Evolutionary conservation across 2,113 vertebrate genomes (phyloP).

Genomic region (Bucco capensis): DNA sequence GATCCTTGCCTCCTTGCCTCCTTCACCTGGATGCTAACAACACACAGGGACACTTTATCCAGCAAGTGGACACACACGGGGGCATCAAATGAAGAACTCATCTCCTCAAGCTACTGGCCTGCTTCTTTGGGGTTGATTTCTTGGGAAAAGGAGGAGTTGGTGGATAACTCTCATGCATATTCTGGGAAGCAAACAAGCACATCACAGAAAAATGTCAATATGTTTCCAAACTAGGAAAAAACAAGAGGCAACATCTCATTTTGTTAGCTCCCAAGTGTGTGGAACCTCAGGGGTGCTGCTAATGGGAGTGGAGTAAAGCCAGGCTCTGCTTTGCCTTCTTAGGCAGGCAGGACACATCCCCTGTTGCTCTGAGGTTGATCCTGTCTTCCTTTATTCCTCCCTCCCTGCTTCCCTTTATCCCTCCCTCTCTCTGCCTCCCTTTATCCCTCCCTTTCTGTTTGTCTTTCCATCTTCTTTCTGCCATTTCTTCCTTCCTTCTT

Average conservation of each 20-base stretch:
- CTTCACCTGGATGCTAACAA: neutral
- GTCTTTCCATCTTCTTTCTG: neutral
- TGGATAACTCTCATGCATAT: neutral
- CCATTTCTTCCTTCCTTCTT: too few species aligned
- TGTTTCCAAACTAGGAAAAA: neutral
- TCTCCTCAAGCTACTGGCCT: neutral
- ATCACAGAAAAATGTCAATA: neutral
- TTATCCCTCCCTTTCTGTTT: too few species aligned
- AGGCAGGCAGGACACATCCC: neutral
- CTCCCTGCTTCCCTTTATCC: neutral
- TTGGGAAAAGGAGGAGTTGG: neutral
- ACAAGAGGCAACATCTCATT: neutral
- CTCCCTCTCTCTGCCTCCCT: too few species aligned
- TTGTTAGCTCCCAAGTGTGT: neutral
- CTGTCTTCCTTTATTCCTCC: neutral
- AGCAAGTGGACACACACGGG: neutral
- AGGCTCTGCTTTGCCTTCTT: neutral
- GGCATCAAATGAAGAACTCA: too few species aligned
- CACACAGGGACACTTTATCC: neutral
- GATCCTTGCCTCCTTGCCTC: neutral
- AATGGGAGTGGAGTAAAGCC: neutral
- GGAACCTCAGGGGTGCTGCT: neutral
- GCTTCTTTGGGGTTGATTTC: neutral
- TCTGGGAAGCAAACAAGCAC: neutral
- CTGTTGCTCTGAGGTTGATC: neutral